phyloP scores from a whole-genome alignment of 2,797 vertebrate species.

The Karalla daura region DNA sequence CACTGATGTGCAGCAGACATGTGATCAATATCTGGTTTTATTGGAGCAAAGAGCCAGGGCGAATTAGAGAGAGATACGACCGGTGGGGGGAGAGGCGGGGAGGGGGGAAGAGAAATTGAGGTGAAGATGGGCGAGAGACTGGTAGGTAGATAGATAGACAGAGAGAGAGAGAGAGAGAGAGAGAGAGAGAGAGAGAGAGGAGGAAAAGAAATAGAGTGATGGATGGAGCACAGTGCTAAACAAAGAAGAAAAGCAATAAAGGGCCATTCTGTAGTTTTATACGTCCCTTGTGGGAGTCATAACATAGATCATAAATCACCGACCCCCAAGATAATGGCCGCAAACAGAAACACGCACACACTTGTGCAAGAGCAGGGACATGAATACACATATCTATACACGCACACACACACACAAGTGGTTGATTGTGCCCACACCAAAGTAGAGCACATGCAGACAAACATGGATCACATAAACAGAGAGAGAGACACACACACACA shows the following conservation, averaged over 20 bases:
- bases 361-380: constrained; percentile 11
- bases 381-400: constrained; percentile 25
- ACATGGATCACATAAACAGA: neutral
- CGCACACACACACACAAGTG: too few species aligned
- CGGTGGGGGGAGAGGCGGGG: constrained; percentile 1
- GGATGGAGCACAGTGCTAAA: constrained; percentile 65
- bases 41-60: constrained; percentile 51
- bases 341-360: constrained; percentile 45
- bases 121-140: constrained; percentile 31
- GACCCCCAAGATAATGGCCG: constrained; percentile 63
- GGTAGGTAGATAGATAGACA: constrained; percentile 6
- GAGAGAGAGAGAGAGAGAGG: neutral
- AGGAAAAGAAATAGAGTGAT: constrained; percentile 60
- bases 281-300: constrained; percentile 70
- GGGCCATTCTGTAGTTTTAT: constrained; percentile 79
- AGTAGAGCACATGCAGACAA: constrained; percentile 5
- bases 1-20: constrained; percentile 60
- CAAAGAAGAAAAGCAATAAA: constrained; percentile 80
- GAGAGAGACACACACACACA: constrained; percentile 24
- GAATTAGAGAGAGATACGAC: constrained; percentile 46
- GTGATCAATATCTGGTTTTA: constrained; percentile 72
- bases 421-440: neutral
- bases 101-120: constrained; percentile 18
- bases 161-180: neutral
- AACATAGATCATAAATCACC: constrained; percentile 78